phyloP scores from a whole-genome alignment of 2,113 vertebrate species.

The Scortum barcoo region DNA sequence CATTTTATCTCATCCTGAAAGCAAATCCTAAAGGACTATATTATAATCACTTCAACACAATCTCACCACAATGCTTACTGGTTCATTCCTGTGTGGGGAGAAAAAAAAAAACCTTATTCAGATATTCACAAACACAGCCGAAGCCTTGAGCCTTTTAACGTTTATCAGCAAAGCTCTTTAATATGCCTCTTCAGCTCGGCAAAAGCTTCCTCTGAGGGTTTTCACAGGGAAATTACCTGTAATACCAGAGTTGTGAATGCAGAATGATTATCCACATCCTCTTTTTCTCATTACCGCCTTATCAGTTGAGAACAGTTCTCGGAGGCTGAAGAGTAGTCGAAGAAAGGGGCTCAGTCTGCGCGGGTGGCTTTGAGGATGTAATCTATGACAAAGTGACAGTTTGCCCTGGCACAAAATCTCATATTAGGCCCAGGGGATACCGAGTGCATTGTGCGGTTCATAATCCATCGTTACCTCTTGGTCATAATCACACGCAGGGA shows the following conservation, averaged over 20 bases:
- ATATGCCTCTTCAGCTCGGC: constrained; percentile 78
- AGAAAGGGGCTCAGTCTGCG: constrained; percentile 64
- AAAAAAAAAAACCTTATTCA: constrained; percentile 48
- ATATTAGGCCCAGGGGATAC: constrained; percentile 57
- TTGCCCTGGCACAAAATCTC: constrained; percentile 63
- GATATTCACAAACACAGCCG: constrained; percentile 73
- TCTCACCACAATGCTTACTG: constrained; percentile 64
- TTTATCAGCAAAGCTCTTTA: constrained; percentile 84
- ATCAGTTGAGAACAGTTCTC: constrained; percentile 78
- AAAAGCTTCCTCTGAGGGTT: constrained; percentile 74
- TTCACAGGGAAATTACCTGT: constrained; percentile 83
- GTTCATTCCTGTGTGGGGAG: constrained; percentile 31
- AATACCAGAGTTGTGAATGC: constrained; percentile 77
- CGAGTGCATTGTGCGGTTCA: constrained; percentile 49
- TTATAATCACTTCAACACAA: constrained; percentile 79
- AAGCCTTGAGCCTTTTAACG: constrained; percentile 79
- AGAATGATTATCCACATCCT: constrained; percentile 78
- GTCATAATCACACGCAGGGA: constrained; percentile 46
- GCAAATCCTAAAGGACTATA: constrained; percentile 62
- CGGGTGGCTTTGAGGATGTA: constrained; percentile 71
- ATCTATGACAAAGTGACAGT: constrained; percentile 77
- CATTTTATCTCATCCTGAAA: constrained; percentile 77
- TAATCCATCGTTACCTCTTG: constrained; percentile 62
- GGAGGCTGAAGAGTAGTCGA: constrained; percentile 72
- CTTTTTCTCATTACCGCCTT: constrained; percentile 80